Conservation (phyloP, 2,888 invertebrate genomes). For the Pinctada fucata region DNA sequence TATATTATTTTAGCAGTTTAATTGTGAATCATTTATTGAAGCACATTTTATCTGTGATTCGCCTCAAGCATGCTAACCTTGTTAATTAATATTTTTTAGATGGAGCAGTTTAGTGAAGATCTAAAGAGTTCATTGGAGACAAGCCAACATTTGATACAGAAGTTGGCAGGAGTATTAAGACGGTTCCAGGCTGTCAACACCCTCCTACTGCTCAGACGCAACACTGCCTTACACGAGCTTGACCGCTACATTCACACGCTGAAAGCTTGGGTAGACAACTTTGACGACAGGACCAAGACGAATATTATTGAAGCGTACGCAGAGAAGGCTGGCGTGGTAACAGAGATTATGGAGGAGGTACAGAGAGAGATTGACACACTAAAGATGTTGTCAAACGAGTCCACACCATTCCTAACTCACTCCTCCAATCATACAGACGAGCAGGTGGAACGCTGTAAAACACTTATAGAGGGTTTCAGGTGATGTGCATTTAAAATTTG, state of each 20-base stretch:
- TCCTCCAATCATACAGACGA: no score
- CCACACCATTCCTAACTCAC: neutral
- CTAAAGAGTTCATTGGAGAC: conserved; percentile 25
- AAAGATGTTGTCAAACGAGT: neutral
- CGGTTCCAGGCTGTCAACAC: conserved; percentile 30
- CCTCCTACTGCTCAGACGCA: conserved; percentile 30
- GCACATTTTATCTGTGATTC: no score
- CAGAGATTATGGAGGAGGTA: neutral
- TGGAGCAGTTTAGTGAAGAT: neutral
- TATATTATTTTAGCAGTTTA: no score
- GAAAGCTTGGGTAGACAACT: conserved; percentile 15
- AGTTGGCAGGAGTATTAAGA: conserved; percentile 25
- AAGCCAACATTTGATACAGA: conserved; percentile 19
- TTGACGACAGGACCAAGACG: conserved; percentile 20
- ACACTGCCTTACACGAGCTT: conserved; percentile 16
- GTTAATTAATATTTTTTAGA: neutral
- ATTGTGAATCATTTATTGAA: no score
- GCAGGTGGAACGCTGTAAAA: no score
- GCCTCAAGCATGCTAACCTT: no score
- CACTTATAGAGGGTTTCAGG: no score
- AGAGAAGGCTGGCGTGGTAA: neutral
- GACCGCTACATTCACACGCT: conserved; percentile 19
- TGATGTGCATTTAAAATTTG: no score
- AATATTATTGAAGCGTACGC: neutral
- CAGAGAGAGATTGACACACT: conserved; percentile 1